Base-by-base conservation (phyloP, 1,140 invertebrate genomes). In the Drosophila bocqueti region DNA sequence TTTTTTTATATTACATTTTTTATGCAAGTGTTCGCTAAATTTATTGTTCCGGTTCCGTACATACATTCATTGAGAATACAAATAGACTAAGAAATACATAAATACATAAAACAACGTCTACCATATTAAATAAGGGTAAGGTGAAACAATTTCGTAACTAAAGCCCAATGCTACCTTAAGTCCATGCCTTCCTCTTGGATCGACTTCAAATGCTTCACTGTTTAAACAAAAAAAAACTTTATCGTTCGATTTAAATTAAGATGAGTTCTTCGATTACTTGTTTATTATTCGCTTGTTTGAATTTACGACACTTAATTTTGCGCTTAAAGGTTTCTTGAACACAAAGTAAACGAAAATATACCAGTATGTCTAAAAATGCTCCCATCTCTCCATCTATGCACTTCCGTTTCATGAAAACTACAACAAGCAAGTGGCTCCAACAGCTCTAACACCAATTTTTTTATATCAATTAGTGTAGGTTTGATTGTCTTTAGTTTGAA, bases 301-400 rank as follows among this genome's bases (percentile, higher is more conserved):
- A 75, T 65, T 64, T 75, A 81, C 36, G 49, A 87, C 83, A 81
- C 58, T 38, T 47, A 89, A 87, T 87, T 87, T 87, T 62, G 84
- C 16, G 65, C 11, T 67, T 46, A 58, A 72, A 65, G 45, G 29
- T 45, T 62, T 65, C 49, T 61, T 42, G 26, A 52, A 77, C 64
- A 64, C 81, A 72, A 73, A 59, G n/a, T 63, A 58, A 73, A 62
- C 31, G 61, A 78, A 80, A 65, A 45, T 40, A 43, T 76, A 52
- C 52, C 58, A 67, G 79, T 67, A 66, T 71, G 71, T 60, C 54
- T 83, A 54, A 71, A 83, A 79, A 72, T 78, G 38, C 42, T 68
- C 71, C 42, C 34, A 58, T 52, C 36, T 57, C 46, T 47, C 68
- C 36, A 26, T 4, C 49, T 42, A 36, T 62, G 63, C 67, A 62